phyloP scores from a whole-genome alignment of 92 coral and sea anemone species.

The Micromussa lordhowensis region DNA sequence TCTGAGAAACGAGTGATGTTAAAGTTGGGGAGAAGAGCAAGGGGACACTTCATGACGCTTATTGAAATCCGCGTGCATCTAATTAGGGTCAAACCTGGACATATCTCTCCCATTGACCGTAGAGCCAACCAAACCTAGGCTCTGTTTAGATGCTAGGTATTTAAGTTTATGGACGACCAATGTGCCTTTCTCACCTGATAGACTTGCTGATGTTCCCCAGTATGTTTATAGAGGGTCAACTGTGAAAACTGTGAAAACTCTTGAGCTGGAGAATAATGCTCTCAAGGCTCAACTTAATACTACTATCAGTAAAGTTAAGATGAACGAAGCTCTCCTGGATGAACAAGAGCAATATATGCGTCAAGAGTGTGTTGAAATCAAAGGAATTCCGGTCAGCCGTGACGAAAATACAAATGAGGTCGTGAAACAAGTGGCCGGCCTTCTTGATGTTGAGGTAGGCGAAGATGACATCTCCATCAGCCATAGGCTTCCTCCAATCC shows the following conservation, averaged over 20 bases:
- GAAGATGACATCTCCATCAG: constrained; percentile 21
- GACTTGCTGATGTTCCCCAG: too few relatives aligned
- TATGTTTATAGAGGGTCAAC: too few relatives aligned
- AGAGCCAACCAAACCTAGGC: too few relatives aligned
- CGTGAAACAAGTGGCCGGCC: constrained; percentile 1
- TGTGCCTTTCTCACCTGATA: too few relatives aligned
- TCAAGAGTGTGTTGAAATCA: constrained; percentile 13
- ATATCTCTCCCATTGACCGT: too few relatives aligned
- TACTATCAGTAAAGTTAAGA: background rate
- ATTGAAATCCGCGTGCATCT: too few relatives aligned
- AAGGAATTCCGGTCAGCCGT: constrained; percentile 19
- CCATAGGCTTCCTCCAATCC: background rate
- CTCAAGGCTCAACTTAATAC: background rate
- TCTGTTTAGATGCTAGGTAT: too few relatives aligned
- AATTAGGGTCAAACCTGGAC: too few relatives aligned
- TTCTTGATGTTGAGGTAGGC: background rate
- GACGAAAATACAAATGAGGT: constrained; percentile 20
- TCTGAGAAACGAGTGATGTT: too few relatives aligned
- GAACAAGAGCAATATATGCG: constrained; percentile 10
- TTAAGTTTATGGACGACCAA: too few relatives aligned
- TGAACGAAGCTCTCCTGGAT: background rate
- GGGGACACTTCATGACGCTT: too few relatives aligned
- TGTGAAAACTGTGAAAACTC: background rate
- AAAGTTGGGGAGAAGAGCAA: too few relatives aligned
- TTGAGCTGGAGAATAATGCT: background rate